Conservation (phyloP, 2,113 vertebrate genomes). For the Rhinogobius similis region DNA sequence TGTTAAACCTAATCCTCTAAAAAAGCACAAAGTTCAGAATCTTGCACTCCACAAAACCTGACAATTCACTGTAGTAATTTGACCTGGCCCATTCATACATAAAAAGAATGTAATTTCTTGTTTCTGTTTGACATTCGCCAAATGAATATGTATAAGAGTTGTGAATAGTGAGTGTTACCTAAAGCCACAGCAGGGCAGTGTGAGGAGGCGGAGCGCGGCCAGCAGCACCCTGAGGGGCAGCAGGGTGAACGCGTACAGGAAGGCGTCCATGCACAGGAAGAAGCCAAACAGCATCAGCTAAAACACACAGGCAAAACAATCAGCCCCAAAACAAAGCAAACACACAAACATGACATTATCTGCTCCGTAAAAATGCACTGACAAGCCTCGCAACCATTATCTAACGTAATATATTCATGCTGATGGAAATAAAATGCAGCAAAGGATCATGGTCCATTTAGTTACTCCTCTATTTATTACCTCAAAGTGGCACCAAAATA, state of each 20-base stretch:
- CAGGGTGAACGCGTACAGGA: slow-evolving; percentile 96
- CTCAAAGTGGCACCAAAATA: too few species aligned
- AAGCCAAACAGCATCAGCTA: slow-evolving; percentile 97
- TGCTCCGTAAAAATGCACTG: neutral
- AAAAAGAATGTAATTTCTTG: too few species aligned
- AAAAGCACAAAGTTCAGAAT: neutral
- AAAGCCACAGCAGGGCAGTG: slow-evolving; percentile 91
- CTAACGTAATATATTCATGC: neutral
- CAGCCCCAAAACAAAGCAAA: neutral
- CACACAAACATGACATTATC: neutral
- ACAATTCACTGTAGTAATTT: too few species aligned
- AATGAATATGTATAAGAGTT: neutral
- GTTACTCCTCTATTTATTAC: too few species aligned
- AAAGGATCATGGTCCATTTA: neutral
- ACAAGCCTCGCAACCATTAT: neutral
- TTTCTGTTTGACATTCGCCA: neutral
- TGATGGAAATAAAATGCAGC: neutral
- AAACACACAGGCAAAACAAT: neutral
- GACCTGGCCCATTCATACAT: too few species aligned
- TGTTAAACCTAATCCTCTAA: too few species aligned
- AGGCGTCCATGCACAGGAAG: slow-evolving; percentile 96
- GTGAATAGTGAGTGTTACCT: slow-evolving; percentile 73
- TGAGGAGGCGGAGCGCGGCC: slow-evolving; percentile 88
- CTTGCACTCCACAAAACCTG: neutral
- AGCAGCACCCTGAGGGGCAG: slow-evolving; percentile 92